A percentile compares a stretch with the other conserved stretches of the same genome.
phyloP scores from a whole-genome alignment of 2,113 vertebrate genomes.

The Nerophis ophidion region DNA sequence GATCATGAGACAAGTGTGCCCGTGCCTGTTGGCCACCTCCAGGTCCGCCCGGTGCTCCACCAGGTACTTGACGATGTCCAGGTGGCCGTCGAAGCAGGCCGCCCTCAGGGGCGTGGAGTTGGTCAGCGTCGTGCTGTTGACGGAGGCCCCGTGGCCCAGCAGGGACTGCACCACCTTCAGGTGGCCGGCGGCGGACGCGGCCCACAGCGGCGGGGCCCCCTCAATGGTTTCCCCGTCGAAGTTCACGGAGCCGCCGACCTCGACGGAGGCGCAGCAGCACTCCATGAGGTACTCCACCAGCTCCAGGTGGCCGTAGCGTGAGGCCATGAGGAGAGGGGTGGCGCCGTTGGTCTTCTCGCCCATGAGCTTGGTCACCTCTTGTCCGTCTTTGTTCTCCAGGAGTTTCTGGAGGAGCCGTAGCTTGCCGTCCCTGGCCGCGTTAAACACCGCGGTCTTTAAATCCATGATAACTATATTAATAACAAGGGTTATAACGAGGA shows the following conservation, averaged over 20 bases:
- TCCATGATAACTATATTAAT: conserved; percentile 72
- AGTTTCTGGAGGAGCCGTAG: conserved; percentile 91
- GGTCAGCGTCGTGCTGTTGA: conserved; percentile 96
- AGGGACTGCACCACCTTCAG: conserved; percentile 93
- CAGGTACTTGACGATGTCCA: conserved; percentile 94
- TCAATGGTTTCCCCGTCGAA: conserved; percentile 98
- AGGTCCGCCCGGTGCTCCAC: conserved; percentile 96
- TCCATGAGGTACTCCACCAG: conserved; percentile 94
- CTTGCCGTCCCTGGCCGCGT: conserved; percentile 96
- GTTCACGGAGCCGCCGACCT: conserved; percentile 90
- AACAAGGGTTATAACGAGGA: neutral
- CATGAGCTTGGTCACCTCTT: conserved; percentile 84
- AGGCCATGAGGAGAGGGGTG: conserved; percentile 91
- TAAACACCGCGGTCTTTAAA: conserved; percentile 96
- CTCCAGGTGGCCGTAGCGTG: conserved; percentile 94
- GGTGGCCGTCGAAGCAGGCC: conserved; percentile 94
- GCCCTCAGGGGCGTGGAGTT: conserved; percentile 93
- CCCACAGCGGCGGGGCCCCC: conserved; percentile 93
- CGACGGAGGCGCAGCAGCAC: conserved; percentile 87
- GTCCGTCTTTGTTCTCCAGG: conserved; percentile 87
- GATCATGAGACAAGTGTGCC: conserved; percentile 97
- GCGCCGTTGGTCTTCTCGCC: conserved; percentile 93
- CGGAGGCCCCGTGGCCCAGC: conserved; percentile 88
- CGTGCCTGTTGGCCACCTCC: conserved; percentile 96
- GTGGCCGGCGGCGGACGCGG: conserved; percentile 91